phyloP scores from a whole-genome alignment of 2,113 vertebrate species.

The Deroptyus accipitrinus region DNA sequence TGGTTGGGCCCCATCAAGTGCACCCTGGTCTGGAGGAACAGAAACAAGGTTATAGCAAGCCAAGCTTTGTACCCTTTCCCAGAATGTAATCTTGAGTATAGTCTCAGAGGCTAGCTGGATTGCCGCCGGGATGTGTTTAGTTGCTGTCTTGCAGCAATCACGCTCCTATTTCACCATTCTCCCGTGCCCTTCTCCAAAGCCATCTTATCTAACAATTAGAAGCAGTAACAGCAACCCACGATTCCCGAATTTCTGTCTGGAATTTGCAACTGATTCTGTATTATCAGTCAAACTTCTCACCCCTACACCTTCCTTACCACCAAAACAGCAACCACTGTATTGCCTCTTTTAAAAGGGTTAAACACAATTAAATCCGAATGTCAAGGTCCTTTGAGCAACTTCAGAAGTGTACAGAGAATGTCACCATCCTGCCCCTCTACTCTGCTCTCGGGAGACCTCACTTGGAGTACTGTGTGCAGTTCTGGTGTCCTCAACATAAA shows the following conservation, averaged over 20 bases:
- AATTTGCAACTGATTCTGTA: neutral
- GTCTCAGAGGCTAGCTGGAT: neutral
- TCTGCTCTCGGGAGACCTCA: no score
- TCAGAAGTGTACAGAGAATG: neutral
- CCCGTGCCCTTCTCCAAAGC: neutral
- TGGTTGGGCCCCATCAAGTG: constrained; percentile 73
- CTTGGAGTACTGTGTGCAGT: no score
- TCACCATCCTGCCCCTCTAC: neutral
- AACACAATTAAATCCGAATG: neutral
- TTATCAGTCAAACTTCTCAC: neutral
- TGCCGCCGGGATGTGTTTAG: neutral
- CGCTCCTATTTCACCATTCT: neutral
- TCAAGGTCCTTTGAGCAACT: neutral
- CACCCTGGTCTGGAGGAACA: constrained; percentile 74
- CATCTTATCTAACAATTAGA: neutral
- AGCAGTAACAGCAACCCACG: neutral
- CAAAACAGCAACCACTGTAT: neutral
- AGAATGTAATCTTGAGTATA: neutral
- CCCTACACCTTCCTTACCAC: neutral
- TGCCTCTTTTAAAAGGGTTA: neutral
- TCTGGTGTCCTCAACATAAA: no score
- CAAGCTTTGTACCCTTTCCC: neutral
- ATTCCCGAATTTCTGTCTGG: neutral
- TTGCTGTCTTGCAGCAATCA: neutral
- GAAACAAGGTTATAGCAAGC: constrained; percentile 62